Evolutionary conservation across 1,140 invertebrate genomes (phyloP).

Genomic region (Lordiphosa collinella): DNA sequence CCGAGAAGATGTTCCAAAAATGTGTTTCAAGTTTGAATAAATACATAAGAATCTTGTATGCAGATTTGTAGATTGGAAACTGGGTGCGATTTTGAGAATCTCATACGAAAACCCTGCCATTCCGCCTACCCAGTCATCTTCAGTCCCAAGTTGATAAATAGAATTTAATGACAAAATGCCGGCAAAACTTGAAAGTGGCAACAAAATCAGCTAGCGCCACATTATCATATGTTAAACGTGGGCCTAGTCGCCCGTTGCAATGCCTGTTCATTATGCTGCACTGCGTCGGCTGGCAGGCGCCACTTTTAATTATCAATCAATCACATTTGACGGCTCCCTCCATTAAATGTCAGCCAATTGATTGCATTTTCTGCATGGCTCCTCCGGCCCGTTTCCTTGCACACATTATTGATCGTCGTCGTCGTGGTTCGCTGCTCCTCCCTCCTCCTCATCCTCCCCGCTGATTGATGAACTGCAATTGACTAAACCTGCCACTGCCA

Average conservation of each 20-base stretch:
- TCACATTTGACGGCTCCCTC: conserved; percentile 69
- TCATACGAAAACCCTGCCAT: no score
- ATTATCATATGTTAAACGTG: conserved; percentile 62
- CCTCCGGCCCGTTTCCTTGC: background rate
- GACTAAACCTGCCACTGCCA: background rate
- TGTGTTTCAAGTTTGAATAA: no score
- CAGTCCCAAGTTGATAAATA: background rate
- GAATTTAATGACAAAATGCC: conserved; percentile 14
- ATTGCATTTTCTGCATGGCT: conserved; percentile 16
- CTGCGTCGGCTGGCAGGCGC: conserved; percentile 47
- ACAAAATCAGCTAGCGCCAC: conserved; percentile 62
- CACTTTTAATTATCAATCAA: conserved; percentile 77
- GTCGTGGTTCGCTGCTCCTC: background rate
- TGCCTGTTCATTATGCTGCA: conserved; percentile 52
- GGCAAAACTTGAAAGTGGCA: conserved; percentile 56
- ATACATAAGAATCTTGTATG: no score
- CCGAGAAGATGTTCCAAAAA: no score
- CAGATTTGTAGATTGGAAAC: no score
- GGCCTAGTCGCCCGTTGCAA: conserved; percentile 14
- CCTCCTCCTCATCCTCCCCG: background rate
- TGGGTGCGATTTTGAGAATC: no score
- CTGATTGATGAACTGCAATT: background rate
- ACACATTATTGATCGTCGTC: conserved; percentile 6
- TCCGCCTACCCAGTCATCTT: no score
- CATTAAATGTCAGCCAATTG: conserved; percentile 55